Base-by-base conservation (phyloP, 1,140 invertebrate genomes). In the Globodera ellingtonae region DNA sequence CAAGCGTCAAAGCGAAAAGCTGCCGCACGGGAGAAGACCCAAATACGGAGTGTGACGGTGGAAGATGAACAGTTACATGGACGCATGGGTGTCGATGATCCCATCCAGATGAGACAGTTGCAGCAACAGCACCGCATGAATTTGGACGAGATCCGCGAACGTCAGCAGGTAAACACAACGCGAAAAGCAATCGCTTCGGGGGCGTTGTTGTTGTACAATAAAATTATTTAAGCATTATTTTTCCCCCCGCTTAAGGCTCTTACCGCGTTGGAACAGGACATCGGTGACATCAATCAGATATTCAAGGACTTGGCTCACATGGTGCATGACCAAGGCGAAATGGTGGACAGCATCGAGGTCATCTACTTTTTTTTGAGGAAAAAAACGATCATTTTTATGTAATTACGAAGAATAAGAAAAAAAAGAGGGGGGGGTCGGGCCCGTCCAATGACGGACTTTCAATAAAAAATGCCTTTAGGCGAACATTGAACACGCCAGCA, bases 311-410 rank as follows among this genome's bases (percentile, higher is more conserved):
- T 99, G 71, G 97, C 96, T 5, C 93, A 94, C 71, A 91, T 99
- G 90, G 96, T 99, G 21, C 96, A 98, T 89, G 94, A 98, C 82
- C 97, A 99, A 91, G 96, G 95, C n/a, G 93, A 96, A 86, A 93
- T 95, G 6, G 93, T 99, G 76, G 94, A 92, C 92, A 97, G 94
- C 52, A 99, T 99, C 88, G 97, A 99, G 91, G 94, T 95, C 1
- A n/a, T 95, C 94, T 8, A 46, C n/a, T n/a, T n/a, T n/a, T n/a
- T n/a, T n/a, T n/a, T n/a, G n/a, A n/a, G n/a, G n/a, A n/a, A n/a
- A n/a, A n/a, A n/a, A n/a, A n/a, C n/a, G n/a, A n/a, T n/a, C 0
- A 74, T 15, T 75, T 88, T 50, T 50, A 67, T 48, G 24, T 67
- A 6, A 75, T 66, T n/a, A 24, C 10, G 9, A 6, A 18, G n/a